Conservation (phyloP, 2,888 invertebrate genomes). For the Drosophila diplacantha region DNA sequence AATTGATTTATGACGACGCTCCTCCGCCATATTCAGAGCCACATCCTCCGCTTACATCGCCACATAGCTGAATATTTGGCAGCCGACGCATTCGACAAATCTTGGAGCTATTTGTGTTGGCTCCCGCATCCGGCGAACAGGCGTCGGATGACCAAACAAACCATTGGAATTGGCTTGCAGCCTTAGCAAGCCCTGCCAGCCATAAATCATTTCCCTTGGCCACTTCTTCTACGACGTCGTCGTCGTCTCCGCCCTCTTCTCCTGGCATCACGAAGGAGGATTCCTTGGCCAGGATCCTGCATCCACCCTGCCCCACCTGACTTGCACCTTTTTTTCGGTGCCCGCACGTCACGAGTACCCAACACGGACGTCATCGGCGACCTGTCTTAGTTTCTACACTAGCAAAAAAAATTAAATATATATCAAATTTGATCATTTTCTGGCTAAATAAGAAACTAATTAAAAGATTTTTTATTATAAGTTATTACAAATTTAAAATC, state of each 20-base stretch:
- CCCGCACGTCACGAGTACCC: conserved; percentile 33
- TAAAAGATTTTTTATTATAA: neutral
- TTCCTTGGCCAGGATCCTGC: conserved; percentile 20
- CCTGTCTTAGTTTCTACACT: conserved; percentile 9
- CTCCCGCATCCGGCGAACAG: conserved; percentile 20
- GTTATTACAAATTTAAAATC: no score
- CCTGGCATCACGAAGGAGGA: conserved; percentile 5
- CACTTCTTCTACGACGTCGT: conserved; percentile 10
- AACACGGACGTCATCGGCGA: conserved; percentile 30
- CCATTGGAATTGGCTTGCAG: conserved; percentile 35
- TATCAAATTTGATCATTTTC: accelerated
- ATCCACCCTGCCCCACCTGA: conserved; percentile 29
- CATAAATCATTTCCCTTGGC: conserved; percentile 42
- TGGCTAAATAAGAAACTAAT: no score
- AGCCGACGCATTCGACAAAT: conserved; percentile 33
- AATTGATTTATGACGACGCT: conserved; percentile 68
- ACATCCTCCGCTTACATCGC: conserved; percentile 23
- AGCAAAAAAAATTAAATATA: neutral
- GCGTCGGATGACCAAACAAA: conserved; percentile 36
- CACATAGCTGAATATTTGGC: conserved; percentile 43
- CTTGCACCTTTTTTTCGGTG: conserved; percentile 40
- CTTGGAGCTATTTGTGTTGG: conserved; percentile 34
- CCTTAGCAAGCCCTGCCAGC: conserved; percentile 16
- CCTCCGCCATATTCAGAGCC: conserved; percentile 12
- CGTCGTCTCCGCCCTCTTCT: conserved; percentile 2